Evolutionary conservation across 2,888 invertebrate species (phyloP).

Genomic region (Anarsia innoxiella): DNA sequence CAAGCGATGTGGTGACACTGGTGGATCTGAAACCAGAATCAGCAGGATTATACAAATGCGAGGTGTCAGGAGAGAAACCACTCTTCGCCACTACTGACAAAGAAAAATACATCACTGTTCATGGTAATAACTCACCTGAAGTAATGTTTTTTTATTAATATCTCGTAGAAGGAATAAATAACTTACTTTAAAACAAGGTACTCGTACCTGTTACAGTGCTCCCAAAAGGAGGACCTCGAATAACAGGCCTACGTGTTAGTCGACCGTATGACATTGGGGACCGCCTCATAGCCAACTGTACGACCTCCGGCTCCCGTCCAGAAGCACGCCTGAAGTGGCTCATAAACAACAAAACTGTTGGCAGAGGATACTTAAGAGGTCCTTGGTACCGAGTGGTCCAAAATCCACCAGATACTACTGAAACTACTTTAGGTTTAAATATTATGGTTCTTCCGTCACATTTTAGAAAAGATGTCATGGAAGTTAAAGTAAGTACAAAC

Average conservation of each 20-base stretch:
- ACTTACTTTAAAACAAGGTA: background rate
- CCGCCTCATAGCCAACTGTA: slow-evolving; percentile 84
- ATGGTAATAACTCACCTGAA: slow-evolving; percentile 66
- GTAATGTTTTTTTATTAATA: too few species aligned
- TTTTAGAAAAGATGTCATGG: slow-evolving; percentile 86
- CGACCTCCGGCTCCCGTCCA: slow-evolving; percentile 85
- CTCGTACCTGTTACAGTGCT: slow-evolving; percentile 82
- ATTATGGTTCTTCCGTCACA: slow-evolving; percentile 83
- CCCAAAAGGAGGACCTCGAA: slow-evolving; percentile 84
- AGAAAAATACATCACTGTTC: slow-evolving; percentile 56
- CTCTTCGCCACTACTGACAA: slow-evolving; percentile 56
- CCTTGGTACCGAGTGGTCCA: slow-evolving; percentile 67
- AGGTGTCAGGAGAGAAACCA: slow-evolving; percentile 74
- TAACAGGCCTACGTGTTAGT: slow-evolving; percentile 84
- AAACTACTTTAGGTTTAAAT: slow-evolving; percentile 82
- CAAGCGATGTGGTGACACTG: slow-evolving; percentile 73
- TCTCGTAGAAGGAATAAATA: too few species aligned
- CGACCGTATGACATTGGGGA: slow-evolving; percentile 86
- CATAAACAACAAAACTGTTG: slow-evolving; percentile 83
- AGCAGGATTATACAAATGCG: slow-evolving; percentile 69
- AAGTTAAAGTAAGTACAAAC: slow-evolving; percentile 82
- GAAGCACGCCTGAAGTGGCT: slow-evolving; percentile 87
- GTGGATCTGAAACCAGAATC: slow-evolving; percentile 61
- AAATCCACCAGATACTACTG: slow-evolving; percentile 76
- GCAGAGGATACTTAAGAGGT: slow-evolving; percentile 60